phyloP scores from a whole-genome alignment of 2,888 invertebrate species.

The Dynastes maya region DNA sequence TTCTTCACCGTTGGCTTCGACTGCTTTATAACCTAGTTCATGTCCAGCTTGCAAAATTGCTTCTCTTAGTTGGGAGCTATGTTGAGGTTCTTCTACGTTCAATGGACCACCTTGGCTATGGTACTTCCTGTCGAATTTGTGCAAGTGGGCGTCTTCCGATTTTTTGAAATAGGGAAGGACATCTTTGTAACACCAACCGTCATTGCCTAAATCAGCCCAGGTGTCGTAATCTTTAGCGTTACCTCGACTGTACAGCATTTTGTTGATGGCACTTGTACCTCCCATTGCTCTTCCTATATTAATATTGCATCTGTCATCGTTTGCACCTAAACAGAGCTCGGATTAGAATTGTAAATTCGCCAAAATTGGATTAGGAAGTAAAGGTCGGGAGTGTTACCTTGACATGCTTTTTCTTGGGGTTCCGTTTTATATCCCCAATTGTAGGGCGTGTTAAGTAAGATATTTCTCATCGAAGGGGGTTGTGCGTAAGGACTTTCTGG shows the following conservation, averaged over 20 bases:
- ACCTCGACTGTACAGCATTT: conserved; percentile 86
- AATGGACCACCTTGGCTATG: conserved; percentile 76
- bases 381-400: conserved; percentile 63
- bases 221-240: conserved; percentile 81
- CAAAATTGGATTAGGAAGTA: neutral
- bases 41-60: conserved; percentile 76
- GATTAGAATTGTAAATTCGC: neutral
- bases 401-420: conserved; percentile 72
- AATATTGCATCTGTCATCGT: conserved; percentile 61
- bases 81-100: conserved; percentile 69
- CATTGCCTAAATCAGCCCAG: conserved; percentile 82
- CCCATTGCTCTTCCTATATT: conserved; percentile 83
- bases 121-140: conserved; percentile 72
- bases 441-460: conserved; percentile 71
- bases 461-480: conserved; percentile 61
- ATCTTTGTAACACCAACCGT: conserved; percentile 82
- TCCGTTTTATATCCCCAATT: conserved; percentile 76
- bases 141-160: conserved; percentile 80
- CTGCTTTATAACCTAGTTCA: conserved; percentile 75
- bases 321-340: conserved; percentile 57
- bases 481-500: conserved; percentile 70
- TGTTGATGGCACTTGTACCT: conserved; percentile 85
- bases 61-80: conserved; percentile 51
- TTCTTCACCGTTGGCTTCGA: conserved; percentile 77
- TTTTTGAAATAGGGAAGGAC: conserved; percentile 86